Conservation (phyloP, 2,888 invertebrate species). For the Lepeophtheirus nordmannii region DNA sequence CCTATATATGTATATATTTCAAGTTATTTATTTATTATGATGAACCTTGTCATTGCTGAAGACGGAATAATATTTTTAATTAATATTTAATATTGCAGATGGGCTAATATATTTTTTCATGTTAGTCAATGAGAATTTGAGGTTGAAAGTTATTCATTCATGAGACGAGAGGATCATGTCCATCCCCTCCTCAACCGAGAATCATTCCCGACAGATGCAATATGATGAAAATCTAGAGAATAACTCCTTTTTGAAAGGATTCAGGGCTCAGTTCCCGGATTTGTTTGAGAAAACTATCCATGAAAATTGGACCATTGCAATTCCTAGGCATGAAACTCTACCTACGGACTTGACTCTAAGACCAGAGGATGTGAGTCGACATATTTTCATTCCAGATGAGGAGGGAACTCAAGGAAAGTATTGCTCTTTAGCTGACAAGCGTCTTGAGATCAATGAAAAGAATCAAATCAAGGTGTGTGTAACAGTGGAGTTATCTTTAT, state of each 20-base stretch:
- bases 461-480: not conserved
- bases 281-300: not conserved
- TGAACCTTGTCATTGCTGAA: too few relatives aligned
- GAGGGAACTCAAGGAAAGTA: not conserved
- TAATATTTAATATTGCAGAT: too few relatives aligned
- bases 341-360: not conserved
- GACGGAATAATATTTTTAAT: too few relatives aligned
- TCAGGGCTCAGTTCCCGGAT: not conserved
- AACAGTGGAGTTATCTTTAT: too few relatives aligned
- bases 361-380: conserved; percentile 1
- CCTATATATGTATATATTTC: too few relatives aligned
- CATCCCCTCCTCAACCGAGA: too few relatives aligned
- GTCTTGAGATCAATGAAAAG: not conserved
- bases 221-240: not conserved
- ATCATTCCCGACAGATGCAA: not conserved
- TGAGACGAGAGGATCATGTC: too few relatives aligned
- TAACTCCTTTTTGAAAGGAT: not conserved
- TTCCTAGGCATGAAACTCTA: not conserved
- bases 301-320: not conserved
- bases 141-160: too few relatives aligned
- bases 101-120: too few relatives aligned
- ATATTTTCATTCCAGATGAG: not conserved
- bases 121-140: too few relatives aligned
- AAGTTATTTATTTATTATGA: too few relatives aligned
- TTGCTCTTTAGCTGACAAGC: not conserved